These are phyloP conservation scores for honey bee (Apis mellifera) DNA, from an alignment of 1,140 invertebrate genomes.

Conservation along the genomic window Amel_HAv3.1 CM009931.2:7115001-7115500, in stretches of 20 bases:
- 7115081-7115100: slow-evolving; percentile 49
- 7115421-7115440: no score
- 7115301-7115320: background rate
- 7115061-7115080: background rate
- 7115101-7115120: background rate
- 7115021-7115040: slow-evolving; percentile 49
- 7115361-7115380: background rate
- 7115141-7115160: slow-evolving; percentile 38
- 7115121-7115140: slow-evolving; percentile 33
- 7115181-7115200: background rate
- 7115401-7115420: no score
- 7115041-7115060: slow-evolving; percentile 40
- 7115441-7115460: no score
- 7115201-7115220: slow-evolving; percentile 17
- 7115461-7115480: no score
- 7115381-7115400: no score
- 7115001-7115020: slow-evolving; percentile 1
- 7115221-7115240: background rate
- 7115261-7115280: slow-evolving; percentile 8
- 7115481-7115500: no score
- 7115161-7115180: background rate
- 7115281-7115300: slow-evolving; percentile 12
- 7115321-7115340: background rate
- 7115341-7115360: background rate
- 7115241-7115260: slow-evolving; percentile 33